Conservation (phyloP, 1,140 invertebrate species). For the Odontomachus brunneus region DNA sequence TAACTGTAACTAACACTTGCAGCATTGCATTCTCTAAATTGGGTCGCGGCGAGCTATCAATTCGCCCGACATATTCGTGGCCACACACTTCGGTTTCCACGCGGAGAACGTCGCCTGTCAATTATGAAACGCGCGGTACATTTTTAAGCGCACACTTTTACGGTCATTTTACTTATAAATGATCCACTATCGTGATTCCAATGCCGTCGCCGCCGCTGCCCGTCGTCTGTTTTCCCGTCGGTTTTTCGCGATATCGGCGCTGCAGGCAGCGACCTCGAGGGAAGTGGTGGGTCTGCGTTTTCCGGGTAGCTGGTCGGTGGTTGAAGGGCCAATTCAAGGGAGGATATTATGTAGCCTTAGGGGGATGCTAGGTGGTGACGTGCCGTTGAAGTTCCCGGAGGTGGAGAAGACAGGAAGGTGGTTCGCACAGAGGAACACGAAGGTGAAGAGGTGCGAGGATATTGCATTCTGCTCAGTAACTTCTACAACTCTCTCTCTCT, state of each 20-base stretch:
- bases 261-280: neutral
- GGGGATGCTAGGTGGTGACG: conserved; percentile 45
- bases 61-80: neutral
- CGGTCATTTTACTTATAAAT: neutral
- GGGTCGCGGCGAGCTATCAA: too few species aligned
- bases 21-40: too few species aligned
- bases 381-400: conserved; percentile 44
- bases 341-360: conserved; percentile 72
- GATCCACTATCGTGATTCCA: neutral
- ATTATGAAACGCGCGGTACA: neutral
- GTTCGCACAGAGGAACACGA: conserved; percentile 39
- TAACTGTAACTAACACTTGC: too few species aligned
- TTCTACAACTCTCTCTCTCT: conserved; percentile 22
- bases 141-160: neutral
- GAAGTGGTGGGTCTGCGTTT: conserved; percentile 25
- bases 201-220: neutral
- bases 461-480: conserved; percentile 63
- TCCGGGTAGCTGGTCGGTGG: conserved; percentile 32
- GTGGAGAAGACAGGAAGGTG: conserved; percentile 20
- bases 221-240: neutral
- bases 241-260: conserved; percentile 33
- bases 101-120: neutral
- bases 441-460: conserved; percentile 53
- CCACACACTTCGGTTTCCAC: neutral
- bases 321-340: conserved; percentile 49